Evolutionary conservation across 2,888 invertebrate species (phyloP).

Genomic region (Thecocarcelia acutangulata): DNA sequence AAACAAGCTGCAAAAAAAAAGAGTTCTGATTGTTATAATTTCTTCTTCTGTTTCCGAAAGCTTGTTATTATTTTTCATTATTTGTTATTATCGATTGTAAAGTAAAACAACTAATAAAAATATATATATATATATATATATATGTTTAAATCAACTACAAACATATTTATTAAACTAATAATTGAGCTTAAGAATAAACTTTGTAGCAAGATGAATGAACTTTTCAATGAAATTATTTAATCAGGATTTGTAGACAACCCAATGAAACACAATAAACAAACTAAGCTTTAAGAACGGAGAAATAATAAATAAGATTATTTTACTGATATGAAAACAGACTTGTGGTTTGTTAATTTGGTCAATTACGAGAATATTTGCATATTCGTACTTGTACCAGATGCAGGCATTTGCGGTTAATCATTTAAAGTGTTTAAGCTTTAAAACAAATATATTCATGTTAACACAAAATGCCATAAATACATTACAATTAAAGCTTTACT

Average conservation of each 20-base stretch:
- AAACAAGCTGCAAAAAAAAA: slow-evolving; percentile 6
- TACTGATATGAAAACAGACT: slow-evolving; percentile 1
- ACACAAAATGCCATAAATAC: not conserved
- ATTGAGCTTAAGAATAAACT: slow-evolving; percentile 46
- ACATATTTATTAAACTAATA: slow-evolving; percentile 21
- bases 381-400: not conserved
- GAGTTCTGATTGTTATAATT: slow-evolving; percentile 58
- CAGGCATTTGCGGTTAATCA: slow-evolving; percentile 25
- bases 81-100: slow-evolving; percentile 47
- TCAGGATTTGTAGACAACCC: slow-evolving; percentile 33
- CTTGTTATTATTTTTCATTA: slow-evolving; percentile 43
- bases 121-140: not conserved
- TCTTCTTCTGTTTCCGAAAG: not conserved
- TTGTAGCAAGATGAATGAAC: slow-evolving; percentile 58
- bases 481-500: slow-evolving; percentile 26
- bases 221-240: slow-evolving; percentile 55
- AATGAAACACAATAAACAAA: not conserved
- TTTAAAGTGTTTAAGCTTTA: slow-evolving; percentile 45
- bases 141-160: too few relatives aligned
- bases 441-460: not conserved
- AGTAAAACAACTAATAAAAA: slow-evolving; percentile 4
- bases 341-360: slow-evolving; percentile 24
- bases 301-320: not conserved
- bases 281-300: slow-evolving; percentile 10
- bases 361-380: not conserved